phyloP scores from a whole-genome alignment of 2,113 vertebrate species.

The Aldabrachelys gigantea region DNA sequence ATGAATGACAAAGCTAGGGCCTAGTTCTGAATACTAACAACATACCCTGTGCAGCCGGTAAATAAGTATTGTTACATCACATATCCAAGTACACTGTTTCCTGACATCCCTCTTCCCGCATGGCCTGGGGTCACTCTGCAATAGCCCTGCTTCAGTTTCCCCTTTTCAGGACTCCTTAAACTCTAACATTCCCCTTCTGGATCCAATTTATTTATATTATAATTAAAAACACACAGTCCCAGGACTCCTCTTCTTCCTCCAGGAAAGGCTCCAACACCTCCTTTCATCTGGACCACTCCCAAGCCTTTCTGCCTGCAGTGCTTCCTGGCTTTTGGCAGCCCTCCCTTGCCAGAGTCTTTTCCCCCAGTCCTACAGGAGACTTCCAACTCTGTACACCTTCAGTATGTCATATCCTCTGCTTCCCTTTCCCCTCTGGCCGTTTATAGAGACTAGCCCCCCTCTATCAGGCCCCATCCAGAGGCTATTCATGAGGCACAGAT shows the following conservation, averaged over 20 bases:
- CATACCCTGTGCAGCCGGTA: not conserved
- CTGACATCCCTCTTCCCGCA: too few relatives aligned
- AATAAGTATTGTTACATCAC: not conserved
- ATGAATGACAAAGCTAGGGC: not conserved
- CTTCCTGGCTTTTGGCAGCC: not conserved
- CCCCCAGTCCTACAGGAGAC: not conserved
- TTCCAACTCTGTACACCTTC: not conserved
- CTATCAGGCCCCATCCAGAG: not conserved
- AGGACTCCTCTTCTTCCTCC: not conserved
- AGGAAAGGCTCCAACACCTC: not conserved
- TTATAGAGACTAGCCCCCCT: too few relatives aligned
- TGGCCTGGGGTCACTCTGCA: not conserved
- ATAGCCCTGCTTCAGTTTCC: not conserved
- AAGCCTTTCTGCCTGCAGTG: not conserved
- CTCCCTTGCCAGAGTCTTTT: not conserved
- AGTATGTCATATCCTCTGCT: too few relatives aligned
- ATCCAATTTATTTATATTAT: not conserved
- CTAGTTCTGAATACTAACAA: not conserved
- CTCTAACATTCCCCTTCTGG: not conserved
- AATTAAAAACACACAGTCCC: not conserved
- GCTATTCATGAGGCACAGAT: not conserved
- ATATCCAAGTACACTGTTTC: too few relatives aligned
- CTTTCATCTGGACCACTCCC: not conserved
- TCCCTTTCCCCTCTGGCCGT: too few relatives aligned
- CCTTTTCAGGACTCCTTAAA: not conserved